phyloP scores from a whole-genome alignment of 2,113 vertebrate genomes.

The Chloropsis hardwickii region DNA sequence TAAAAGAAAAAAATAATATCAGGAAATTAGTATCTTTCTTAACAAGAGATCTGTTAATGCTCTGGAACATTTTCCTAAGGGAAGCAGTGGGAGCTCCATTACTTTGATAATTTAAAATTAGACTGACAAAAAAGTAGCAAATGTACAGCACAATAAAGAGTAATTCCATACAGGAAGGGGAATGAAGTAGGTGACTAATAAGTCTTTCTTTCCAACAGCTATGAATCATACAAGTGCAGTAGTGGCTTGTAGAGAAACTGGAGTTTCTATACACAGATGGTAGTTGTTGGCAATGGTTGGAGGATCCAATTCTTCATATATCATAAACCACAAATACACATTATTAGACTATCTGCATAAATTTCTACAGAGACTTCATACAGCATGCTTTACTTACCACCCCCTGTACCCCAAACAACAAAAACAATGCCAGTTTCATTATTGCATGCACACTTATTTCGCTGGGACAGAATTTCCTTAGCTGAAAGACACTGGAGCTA shows the following conservation, averaged over 20 bases:
- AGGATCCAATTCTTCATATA: background rate
- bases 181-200: constrained; percentile 38
- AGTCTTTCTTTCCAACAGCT: background rate
- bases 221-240: constrained; percentile 1
- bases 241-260: background rate
- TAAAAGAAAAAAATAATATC: background rate
- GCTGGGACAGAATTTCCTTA: background rate
- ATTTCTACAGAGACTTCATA: background rate
- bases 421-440: background rate
- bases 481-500: background rate
- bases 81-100: constrained; percentile 4
- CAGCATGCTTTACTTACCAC: background rate
- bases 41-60: background rate
- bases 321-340: background rate
- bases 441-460: background rate
- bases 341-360: background rate
- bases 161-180: constrained; percentile 6
- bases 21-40: constrained; percentile 16
- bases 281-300: background rate
- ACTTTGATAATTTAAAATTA: constrained; percentile 25
- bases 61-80: background rate
- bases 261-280: background rate
- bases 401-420: background rate
- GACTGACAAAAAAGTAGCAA: background rate
- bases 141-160: constrained; percentile 7